Evolutionary conservation across 2,797 vertebrate species (phyloP).

Genomic region (Syndactyla subalaris): DNA sequence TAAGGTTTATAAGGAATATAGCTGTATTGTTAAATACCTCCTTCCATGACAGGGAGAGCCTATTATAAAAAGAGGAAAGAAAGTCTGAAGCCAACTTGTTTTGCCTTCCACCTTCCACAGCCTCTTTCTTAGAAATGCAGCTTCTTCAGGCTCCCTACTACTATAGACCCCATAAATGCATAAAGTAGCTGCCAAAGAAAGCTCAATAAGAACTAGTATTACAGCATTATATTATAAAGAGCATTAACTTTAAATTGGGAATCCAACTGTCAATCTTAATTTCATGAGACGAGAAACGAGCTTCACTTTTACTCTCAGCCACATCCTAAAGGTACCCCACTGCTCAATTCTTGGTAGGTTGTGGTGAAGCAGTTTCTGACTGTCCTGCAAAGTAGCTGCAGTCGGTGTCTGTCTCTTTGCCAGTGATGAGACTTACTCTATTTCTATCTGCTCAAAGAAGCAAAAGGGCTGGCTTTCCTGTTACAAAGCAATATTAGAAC

Average conservation of each 20-base stretch:
- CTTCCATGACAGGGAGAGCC: neutral
- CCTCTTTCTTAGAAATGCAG: neutral
- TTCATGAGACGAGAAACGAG: neutral
- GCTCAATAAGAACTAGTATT: neutral
- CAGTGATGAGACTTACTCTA: neutral
- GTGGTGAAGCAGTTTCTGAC: neutral
- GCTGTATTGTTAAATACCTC: neutral
- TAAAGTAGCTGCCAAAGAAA: neutral
- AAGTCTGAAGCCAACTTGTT: neutral
- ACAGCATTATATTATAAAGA: neutral
- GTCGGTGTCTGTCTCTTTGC: neutral
- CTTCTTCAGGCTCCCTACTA: neutral
- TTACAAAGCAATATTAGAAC: slow-evolving; percentile 18
- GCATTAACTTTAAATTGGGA: neutral
- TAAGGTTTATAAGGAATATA: neutral
- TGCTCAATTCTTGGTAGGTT: neutral
- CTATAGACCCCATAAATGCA: neutral
- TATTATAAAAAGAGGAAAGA: neutral
- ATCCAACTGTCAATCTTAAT: neutral
- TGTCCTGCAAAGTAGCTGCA: neutral
- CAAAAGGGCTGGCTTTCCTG: neutral
- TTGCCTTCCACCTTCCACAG: neutral
- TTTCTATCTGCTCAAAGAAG: slow-evolving; percentile 8
- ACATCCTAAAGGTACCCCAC: neutral
- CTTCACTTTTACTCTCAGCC: neutral